Base-by-base conservation (phyloP, 2,797 vertebrate species). In the Eremophila alpestris region DNA sequence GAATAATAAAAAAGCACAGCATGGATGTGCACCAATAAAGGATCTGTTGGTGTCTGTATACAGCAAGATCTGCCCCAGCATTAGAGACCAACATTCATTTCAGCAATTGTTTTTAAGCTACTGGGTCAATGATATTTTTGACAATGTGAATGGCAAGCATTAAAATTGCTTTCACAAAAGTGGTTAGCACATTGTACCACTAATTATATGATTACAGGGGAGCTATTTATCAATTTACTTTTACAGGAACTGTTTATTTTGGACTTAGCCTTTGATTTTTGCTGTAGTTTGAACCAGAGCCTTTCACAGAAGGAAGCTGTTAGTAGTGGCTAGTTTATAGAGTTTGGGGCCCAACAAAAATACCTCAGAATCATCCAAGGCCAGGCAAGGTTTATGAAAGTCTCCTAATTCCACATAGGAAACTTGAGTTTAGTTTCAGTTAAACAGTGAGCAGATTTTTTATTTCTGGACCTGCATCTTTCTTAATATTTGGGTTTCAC, bases 321-420 rank as follows among this genome's bases (percentile, higher is more conserved):
- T 96, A 64, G 73, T 83, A 75, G 86, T 94, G 95, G 71, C 82
- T 96, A 95, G 83, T 97, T 97, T 97, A 93, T 85, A 93, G 90
- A 90, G 74, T 89, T 94, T 67, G 49, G 49, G 74, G 74, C 84
- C 95, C 93, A 97, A 96, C 94, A 96, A 97, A 97, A 97, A 97
- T 95, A 97, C 95, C 81, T 96, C 87, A 89, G 82, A 97, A 89
- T 89, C 64, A 92, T 95, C 65, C 55, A 92, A 89, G 73, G 88
- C 83, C 87, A 96, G 93, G 69, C 46, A 30, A 93, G 36, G 29
- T 93, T 96, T 96, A 23, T 75, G 88, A 88, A 94, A 93, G 36
- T 93, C 62, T 93, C 45, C 26, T 87, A 88, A 87, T 79, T 96
- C 62, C 38, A 79, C n/a, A 60, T n/a, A 76, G 62, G 69, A 96